A percentile compares a stretch with the other conserved stretches of the same genome.
Conservation (phyloP, 2,797 vertebrate genomes). For the Aeoliscus strigatus region DNA sequence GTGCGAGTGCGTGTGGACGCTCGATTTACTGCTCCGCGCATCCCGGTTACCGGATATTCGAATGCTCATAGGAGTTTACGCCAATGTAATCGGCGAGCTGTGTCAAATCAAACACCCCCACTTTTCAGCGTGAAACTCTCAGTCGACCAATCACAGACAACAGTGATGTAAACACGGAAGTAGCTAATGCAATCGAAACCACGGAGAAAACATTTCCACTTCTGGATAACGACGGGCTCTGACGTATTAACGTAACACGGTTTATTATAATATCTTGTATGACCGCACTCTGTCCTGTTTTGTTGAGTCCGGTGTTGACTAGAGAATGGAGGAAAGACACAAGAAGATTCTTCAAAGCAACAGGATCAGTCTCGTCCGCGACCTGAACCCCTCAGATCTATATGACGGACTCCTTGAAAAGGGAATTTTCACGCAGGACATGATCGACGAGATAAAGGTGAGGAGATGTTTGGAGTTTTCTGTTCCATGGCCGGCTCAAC, state of each 20-base stretch:
- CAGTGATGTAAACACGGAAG: conserved; percentile 68
- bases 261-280: no score
- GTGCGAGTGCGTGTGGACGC: no score
- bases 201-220: conserved; percentile 2
- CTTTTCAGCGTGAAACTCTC: not conserved
- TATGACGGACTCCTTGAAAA: conserved; percentile 77
- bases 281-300: no score
- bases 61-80: no score
- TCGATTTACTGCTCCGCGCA: no score
- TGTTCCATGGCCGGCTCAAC: no score
- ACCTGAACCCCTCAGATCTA: conserved; percentile 71
- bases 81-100: not conserved
- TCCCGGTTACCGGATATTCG: no score
- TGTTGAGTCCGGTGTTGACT: not conserved
- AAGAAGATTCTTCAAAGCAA: conserved; percentile 71
- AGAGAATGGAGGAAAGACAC: conserved; percentile 79
- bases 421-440: conserved; percentile 82
- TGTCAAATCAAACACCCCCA: conserved; percentile 16
- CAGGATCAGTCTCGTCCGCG: conserved; percentile 71
- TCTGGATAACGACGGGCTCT: no score
- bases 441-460: conserved; percentile 92
- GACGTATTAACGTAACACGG: no score
- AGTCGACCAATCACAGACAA: conserved; percentile 48
- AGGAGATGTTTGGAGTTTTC: no score
- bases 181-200: conserved; percentile 8